Base-by-base conservation (phyloP, 2,888 invertebrate genomes). In the Ornithoptera priamus region DNA sequence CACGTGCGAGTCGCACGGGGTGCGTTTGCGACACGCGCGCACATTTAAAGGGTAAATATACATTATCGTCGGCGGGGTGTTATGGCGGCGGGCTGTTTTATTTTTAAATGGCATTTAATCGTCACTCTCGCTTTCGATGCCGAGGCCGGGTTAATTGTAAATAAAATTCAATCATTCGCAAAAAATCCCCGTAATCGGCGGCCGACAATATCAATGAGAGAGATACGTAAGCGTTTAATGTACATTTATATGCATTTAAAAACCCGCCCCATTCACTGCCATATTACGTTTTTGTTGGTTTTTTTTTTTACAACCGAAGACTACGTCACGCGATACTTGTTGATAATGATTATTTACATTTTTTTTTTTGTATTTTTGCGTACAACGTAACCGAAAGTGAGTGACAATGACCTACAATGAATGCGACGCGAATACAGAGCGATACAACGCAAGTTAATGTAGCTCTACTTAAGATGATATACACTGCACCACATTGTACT, bases 81-180 rank as follows among this genome's bases (percentile, higher is more conserved):
- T 86, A 87, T 86, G 85, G 83, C 85, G 85, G 78, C 83, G 80
- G 76, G 81, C 84, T 88, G 89, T 89, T 92, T 91, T 91, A 90
- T 92, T 92, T 92, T 92, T 89, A 92, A 92, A 92, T 90, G 89
- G 82, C 87, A 87, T 91, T 91, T 90, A 90, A 92, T 91, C 86
- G 88, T 88, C 90, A 90, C 90, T 92, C 83, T 92, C 90, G 81
- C 86, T 92, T 84, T 92, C 90, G 84, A 78, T 79, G 82, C 82
- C 85, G 87, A 83, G 85, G 85, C 84, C 85, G 87, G 81, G 87
- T 90, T 92, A 91, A 91, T 92, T 92, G 91, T 92, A 91, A 92
- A 92, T 92, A 92, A 91, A 92, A 92, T 91, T 89, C 89, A 88
- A 91, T 92, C 90, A 92, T 88, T 91, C 87, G 90, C 86, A 89